phyloP scores from a whole-genome alignment of 2,113 vertebrate genomes.

The Murina feae region DNA sequence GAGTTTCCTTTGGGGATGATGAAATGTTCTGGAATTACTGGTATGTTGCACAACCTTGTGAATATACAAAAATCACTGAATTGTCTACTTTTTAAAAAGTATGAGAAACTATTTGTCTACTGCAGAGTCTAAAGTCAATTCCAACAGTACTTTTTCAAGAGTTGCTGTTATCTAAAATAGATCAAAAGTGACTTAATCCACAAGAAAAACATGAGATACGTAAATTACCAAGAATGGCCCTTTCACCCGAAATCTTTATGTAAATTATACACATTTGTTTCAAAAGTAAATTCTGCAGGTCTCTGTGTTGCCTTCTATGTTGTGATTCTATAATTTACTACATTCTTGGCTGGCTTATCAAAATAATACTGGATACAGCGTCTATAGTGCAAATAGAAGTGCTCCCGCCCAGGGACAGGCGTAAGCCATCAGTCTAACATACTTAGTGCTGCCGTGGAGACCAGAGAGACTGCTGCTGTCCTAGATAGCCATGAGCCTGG shows the following conservation, averaged over 20 bases:
- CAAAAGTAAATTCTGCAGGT: neutral
- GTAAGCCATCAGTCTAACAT: no score
- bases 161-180: neutral
- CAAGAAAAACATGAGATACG: neutral
- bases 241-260: neutral
- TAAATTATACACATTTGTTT: neutral
- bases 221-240: neutral
- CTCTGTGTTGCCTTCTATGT: neutral
- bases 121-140: neutral
- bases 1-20: neutral
- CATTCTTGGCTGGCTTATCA: neutral
- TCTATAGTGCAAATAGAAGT: neutral
- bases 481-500: no score
- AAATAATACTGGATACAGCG: neutral
- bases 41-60: neutral
- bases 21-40: neutral
- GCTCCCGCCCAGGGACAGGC: no score
- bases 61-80: neutral
- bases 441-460: no score
- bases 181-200: neutral
- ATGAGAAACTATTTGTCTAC: neutral
- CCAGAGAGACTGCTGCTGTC: no score
- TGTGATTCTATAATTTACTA: neutral
- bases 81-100: neutral
- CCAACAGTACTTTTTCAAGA: slow-evolving; percentile 18